phyloP scores from a whole-genome alignment of 2,113 vertebrate genomes.

The Rallus limicola region DNA sequence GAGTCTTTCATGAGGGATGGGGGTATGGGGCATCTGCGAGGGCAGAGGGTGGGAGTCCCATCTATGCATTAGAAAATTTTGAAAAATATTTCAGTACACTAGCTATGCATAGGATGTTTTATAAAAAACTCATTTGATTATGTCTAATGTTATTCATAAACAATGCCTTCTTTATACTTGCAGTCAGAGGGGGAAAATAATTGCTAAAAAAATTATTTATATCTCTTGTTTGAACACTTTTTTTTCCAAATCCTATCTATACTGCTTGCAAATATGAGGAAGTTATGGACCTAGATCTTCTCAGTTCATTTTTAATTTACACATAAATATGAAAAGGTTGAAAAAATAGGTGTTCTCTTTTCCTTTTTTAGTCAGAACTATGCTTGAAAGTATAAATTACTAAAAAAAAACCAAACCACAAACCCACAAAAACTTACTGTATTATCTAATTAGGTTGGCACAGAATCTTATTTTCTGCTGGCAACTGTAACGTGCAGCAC shows the following conservation, averaged over 20 bases:
- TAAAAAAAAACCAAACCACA: background rate
- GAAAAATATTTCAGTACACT: background rate
- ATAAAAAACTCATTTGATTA: background rate
- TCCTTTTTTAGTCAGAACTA: background rate
- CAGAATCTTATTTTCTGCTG: background rate
- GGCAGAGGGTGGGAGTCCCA: background rate
- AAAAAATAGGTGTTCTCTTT: background rate
- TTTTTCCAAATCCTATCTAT: background rate
- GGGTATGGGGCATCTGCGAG: background rate
- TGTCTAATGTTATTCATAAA: background rate
- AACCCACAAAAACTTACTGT: background rate
- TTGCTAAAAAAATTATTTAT: background rate
- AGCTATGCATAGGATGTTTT: background rate
- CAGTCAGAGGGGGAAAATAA: background rate
- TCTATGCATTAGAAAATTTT: background rate
- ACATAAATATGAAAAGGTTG: background rate
- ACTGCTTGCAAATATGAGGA: background rate
- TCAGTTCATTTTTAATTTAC: background rate
- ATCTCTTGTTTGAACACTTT: background rate
- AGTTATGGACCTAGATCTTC: background rate
- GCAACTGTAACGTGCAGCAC: background rate
- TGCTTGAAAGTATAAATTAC: background rate
- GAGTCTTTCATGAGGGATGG: accelerated
- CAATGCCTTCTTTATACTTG: background rate
- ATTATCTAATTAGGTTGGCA: background rate